phyloP scores from a whole-genome alignment of 2,888 invertebrate species.

The Melieria crassipennis region DNA sequence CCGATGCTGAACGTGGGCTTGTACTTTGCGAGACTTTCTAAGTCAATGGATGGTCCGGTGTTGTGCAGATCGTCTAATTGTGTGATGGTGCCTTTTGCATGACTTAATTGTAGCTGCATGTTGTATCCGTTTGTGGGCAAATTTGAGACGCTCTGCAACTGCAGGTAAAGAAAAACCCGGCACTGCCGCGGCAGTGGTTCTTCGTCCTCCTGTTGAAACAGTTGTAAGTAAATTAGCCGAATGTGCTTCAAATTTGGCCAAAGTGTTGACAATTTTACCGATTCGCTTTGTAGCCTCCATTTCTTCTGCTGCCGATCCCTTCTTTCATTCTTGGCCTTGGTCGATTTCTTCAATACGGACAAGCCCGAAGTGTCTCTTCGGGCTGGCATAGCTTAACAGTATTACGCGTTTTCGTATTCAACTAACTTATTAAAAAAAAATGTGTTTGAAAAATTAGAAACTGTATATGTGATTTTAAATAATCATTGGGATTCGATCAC shows the following conservation, averaged over 20 bases:
- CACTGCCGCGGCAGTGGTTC: constrained; percentile 31
- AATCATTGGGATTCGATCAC: no score
- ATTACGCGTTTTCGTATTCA: no score
- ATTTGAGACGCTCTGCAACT: neutral
- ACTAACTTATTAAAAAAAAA: no score
- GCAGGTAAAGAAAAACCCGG: neutral
- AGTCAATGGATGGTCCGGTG: constrained; percentile 47
- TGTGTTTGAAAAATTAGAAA: no score
- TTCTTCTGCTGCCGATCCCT: neutral
- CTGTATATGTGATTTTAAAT: no score
- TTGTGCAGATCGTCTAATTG: constrained; percentile 52
- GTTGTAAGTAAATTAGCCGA: no score
- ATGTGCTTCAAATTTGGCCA: no score
- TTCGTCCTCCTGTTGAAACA: neutral
- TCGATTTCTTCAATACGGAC: no score
- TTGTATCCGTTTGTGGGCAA: constrained; percentile 15
- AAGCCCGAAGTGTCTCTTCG: no score
- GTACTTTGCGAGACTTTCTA: constrained; percentile 43
- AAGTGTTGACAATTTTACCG: no score
- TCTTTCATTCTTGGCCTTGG: neutral
- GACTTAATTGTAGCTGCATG: constrained; percentile 51
- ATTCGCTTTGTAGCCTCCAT: no score
- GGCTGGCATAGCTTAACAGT: no score
- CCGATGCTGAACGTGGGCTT: constrained; percentile 52
- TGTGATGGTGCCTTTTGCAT: constrained; percentile 47